Conservation (phyloP, 2,888 invertebrate species). For the Dendrolimus pini region DNA sequence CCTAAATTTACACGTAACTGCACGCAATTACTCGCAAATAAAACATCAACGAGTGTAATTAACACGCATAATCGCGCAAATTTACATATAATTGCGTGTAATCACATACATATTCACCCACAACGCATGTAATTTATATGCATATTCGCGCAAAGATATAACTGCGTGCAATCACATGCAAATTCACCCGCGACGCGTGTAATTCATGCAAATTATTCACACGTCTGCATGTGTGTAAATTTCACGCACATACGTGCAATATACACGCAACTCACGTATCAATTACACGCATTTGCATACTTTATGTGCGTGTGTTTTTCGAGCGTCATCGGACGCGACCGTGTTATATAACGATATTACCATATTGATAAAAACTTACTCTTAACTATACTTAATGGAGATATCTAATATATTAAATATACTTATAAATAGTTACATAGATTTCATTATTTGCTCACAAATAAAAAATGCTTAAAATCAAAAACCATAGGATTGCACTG, state of each 20-base stretch:
- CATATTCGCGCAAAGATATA: background rate
- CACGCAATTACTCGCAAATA: background rate
- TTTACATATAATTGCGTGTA: too few relatives aligned
- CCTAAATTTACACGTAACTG: background rate
- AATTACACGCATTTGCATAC: conserved; percentile 28
- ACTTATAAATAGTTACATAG: conserved; percentile 63
- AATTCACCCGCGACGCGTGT: too few relatives aligned
- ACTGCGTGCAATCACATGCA: too few relatives aligned
- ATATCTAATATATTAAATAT: conserved; percentile 72
- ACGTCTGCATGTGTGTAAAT: background rate
- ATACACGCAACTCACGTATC: conserved; percentile 17
- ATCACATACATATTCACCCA: too few relatives aligned
- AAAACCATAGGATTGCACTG: background rate
- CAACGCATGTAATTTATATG: background rate
- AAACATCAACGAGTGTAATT: background rate
- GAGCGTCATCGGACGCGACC: conserved; percentile 35
- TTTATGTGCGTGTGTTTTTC: conserved; percentile 7
- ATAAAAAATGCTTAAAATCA: conserved; percentile 22
- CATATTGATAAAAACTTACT: conserved; percentile 70
- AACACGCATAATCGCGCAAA: background rate
- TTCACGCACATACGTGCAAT: background rate
- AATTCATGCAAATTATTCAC: background rate
- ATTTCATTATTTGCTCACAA: conserved; percentile 30
- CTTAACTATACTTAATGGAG: conserved; percentile 66
- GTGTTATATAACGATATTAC: conserved; percentile 49